Percentiles rank a stretch among this genome's conserved stretches.
These are phyloP conservation scores for Neotoxoptera formosana DNA, from an alignment of 1,140 invertebrate genomes.

Conservation along the genomic window DNA sequence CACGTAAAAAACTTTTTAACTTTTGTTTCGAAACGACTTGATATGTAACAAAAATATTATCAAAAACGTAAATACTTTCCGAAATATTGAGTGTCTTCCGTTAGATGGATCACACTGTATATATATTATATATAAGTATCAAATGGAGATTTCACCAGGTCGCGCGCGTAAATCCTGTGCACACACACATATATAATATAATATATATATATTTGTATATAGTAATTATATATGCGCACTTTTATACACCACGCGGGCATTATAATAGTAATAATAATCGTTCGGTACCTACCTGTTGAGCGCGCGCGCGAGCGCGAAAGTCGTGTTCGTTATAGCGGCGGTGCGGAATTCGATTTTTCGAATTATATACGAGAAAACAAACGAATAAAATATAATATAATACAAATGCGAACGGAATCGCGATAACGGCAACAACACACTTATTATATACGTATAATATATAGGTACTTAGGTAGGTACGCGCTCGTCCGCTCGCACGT, in stretches of 20 bases:
- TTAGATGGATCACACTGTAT: too few species aligned
- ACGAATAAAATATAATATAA: constrained; percentile 7
- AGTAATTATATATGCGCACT: neutral
- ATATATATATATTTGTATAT: too few species aligned
- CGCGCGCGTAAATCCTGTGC: too few species aligned
- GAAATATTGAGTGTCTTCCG: too few species aligned
- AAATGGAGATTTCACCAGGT: too few species aligned
- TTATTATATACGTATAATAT: too few species aligned
- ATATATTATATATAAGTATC: too few species aligned
- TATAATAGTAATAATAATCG: neutral
- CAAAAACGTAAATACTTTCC: too few species aligned
- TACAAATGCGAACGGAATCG: neutral
- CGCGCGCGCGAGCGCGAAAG: neutral
- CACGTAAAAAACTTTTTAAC: too few species aligned
- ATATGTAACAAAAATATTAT: too few species aligned
- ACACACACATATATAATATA: too few species aligned
- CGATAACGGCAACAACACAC: neutral
- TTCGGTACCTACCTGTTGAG: neutral
- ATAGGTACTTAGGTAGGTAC: neutral
- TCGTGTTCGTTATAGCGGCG: constrained; percentile 8
- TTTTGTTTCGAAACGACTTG: too few species aligned
- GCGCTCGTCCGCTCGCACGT: neutral
- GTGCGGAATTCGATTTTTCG: constrained; percentile 4
- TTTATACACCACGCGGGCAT: neutral
- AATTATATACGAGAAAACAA: neutral